Evolutionary conservation across 2,888 invertebrate genomes (phyloP).

Genomic region (Drosophila neotestacea): DNA sequence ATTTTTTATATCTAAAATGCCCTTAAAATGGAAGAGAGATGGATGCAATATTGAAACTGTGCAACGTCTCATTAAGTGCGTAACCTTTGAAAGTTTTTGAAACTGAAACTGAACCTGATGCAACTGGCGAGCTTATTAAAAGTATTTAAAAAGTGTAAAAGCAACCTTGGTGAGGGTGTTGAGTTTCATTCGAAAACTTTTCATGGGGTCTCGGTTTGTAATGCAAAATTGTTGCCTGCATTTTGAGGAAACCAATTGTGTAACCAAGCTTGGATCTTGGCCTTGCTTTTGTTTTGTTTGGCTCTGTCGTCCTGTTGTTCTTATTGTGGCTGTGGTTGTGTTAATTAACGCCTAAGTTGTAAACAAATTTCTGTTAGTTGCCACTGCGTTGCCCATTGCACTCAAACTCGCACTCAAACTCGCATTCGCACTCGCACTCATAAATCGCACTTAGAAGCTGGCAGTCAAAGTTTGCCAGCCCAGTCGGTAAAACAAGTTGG

Average conservation of each 20-base stretch:
- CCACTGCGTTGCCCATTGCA: constrained; percentile 57
- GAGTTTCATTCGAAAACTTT: constrained; percentile 77
- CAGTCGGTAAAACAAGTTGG: constrained; percentile 24
- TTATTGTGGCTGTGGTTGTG: constrained; percentile 52
- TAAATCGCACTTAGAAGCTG: constrained; percentile 73
- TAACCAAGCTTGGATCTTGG: constrained; percentile 54
- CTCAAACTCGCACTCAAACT: constrained; percentile 5
- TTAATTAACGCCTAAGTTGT: constrained; percentile 80
- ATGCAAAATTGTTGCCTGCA: constrained; percentile 42
- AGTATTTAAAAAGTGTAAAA: constrained; percentile 49
- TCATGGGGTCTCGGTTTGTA: constrained; percentile 20
- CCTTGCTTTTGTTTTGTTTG: constrained; percentile 39
- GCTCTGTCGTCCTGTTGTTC: constrained; percentile 16
- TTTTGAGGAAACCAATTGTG: constrained; percentile 69
- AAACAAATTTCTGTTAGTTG: constrained; percentile 76
- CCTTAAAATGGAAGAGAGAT: not conserved
- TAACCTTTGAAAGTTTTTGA: not conserved
- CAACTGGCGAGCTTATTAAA: constrained; percentile 46
- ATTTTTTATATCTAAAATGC: not conserved
- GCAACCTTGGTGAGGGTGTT: constrained; percentile 63
- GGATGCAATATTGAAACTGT: not conserved
- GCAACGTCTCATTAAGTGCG: constrained; percentile 16
- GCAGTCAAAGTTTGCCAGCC: constrained; percentile 62
- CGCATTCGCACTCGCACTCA: constrained; percentile 55
- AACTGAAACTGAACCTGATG: constrained; percentile 7